Evolutionary conservation across 2,888 invertebrate species (phyloP), one percentile per base, ranked within the genome.

Genomic region (Heliconius hortense): DNA sequence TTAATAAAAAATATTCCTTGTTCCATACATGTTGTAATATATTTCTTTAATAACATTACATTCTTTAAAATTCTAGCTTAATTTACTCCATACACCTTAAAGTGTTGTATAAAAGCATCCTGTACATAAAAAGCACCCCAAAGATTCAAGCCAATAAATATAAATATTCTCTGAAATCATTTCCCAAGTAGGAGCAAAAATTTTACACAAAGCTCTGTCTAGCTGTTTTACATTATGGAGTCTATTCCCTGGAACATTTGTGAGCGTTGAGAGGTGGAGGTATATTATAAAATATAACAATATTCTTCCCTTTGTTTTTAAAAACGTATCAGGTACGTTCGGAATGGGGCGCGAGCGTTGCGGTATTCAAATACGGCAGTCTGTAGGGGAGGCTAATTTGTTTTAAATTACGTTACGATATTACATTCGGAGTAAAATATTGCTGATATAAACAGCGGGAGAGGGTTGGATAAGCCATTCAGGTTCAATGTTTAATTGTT

Each of bases 351-450:
- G 90, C 86, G 87, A 88, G 91, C 87, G 86, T 88, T 86, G 84
- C 84, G 84, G 88, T 91, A 93, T 93, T 93, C 91, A 94, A 94
- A 94, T 93, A 91, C 86, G 84, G 83, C 85, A 86, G 87, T 84
- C 85, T 79, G 88, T 88, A 89, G 90, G 94, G 93, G 92, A 89
- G 88, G 89, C 93, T 94, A 94, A 94, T 94, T 94, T 87, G 92
- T 91, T 94, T 94, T 91, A 93, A 93, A 94, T 94, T 94, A 90
- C 92, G 89, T 93, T 93, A 92, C 91, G 91, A 92, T 94, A 94
- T 93, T 94, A 88, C 92, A 84, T 89, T 89, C 83, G 82, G 87
- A 86, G 87, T 92, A 88, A 91, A 90, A 90, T 93, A 92, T 93
- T 84, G 89, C 89, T 83, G 88, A 88, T 86, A 90, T 90, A 91